These are phyloP conservation scores for Mellilla xanthometata DNA, from an alignment of 2,888 invertebrate species.

Conservation along the genomic window DNA sequence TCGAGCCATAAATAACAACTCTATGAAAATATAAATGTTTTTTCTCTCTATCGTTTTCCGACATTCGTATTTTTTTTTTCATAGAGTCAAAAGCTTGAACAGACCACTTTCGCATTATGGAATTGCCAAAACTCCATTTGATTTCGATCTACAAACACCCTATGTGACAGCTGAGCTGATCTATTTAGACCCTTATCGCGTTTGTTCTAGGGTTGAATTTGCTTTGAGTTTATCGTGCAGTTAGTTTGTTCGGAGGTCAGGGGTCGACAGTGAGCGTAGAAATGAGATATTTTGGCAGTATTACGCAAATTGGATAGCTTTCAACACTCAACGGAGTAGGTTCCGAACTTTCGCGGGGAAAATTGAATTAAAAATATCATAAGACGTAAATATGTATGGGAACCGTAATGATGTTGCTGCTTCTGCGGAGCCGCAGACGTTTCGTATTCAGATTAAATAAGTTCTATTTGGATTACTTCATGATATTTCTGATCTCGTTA, in stretches of 20 bases:
- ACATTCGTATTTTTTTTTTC: conserved; percentile 77
- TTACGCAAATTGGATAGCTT: conserved; percentile 84
- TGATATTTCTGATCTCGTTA: conserved; percentile 19
- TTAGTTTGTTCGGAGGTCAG: conserved; percentile 44
- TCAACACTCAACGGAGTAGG: conserved; percentile 82
- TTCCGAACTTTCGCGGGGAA: conserved; percentile 79
- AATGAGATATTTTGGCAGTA: conserved; percentile 83
- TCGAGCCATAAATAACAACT: conserved; percentile 80
- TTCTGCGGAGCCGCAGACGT: conserved; percentile 46
- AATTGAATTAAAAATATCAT: conserved; percentile 83
- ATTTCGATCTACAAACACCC: conserved; percentile 44
- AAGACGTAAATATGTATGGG: conserved; percentile 78
- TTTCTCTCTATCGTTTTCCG: conserved; percentile 80
- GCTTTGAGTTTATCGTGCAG: conserved; percentile 19
- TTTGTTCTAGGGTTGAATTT: conserved; percentile 33
- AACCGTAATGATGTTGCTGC: conserved; percentile 72
- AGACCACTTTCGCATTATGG: conserved; percentile 83
- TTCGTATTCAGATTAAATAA: conserved; percentile 46
- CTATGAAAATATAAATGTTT: conserved; percentile 81
- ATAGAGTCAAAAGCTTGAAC: conserved; percentile 83
- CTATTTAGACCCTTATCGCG: conserved; percentile 37
- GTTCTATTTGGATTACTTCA: conserved; percentile 40
- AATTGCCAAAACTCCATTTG: conserved; percentile 81
- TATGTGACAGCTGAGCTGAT: conserved; percentile 29
- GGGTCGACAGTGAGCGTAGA: conserved; percentile 73